Evolutionary conservation across 2,113 vertebrate genomes (phyloP).

Genomic region (Dasyornis broadbenti): DNA sequence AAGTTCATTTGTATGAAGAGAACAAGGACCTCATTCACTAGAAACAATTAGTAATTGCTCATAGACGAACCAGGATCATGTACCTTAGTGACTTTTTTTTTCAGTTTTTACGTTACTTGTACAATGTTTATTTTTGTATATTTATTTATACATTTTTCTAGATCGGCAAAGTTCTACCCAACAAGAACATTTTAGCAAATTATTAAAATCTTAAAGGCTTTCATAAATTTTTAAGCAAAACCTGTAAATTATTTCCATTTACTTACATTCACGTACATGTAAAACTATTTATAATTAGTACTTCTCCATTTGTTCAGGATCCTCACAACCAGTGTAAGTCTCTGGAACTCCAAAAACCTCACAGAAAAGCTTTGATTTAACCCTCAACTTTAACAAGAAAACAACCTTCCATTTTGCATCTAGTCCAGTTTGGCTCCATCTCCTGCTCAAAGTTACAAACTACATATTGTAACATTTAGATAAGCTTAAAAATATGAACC

Average conservation of each 20-base stretch:
- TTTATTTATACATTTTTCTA: background rate
- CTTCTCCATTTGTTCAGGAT: background rate
- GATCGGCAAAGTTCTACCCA: background rate
- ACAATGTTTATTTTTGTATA: background rate
- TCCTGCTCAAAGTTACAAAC: constrained; percentile 21
- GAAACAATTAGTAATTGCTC: background rate
- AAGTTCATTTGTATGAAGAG: background rate
- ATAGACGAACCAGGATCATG: background rate
- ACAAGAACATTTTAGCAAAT: background rate
- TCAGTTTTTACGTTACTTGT: background rate
- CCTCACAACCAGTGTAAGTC: background rate
- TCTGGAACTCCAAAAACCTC: background rate
- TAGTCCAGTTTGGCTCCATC: constrained; percentile 24
- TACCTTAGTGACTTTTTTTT: background rate
- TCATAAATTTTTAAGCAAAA: background rate
- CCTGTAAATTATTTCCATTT: background rate
- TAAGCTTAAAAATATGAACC: background rate
- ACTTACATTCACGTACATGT: background rate
- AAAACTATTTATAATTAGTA: background rate
- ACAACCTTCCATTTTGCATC: background rate
- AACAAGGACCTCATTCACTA: background rate
- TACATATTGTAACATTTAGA: background rate
- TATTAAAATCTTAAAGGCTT: background rate
- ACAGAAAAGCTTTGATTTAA: background rate
- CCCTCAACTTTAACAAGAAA: background rate